A percentile compares a stretch with the other conserved stretches of the same genome.
These are phyloP conservation scores for Rugalucina vietnamica DNA, from an alignment of 2,888 invertebrate genomes.

Conservation along the genomic window DNA sequence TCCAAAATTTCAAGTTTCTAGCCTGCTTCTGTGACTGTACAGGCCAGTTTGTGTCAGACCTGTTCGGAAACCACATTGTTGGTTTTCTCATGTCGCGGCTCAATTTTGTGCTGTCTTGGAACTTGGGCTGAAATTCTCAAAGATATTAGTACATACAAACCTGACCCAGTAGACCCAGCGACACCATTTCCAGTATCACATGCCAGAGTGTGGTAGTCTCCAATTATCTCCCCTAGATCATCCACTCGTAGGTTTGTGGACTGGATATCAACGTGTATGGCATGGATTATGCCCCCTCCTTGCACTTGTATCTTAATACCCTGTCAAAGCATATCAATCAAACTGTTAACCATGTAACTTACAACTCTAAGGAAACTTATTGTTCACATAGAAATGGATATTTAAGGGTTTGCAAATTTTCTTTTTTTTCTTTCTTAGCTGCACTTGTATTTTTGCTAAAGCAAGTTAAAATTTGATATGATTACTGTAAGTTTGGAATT, in stretches of 20 bases:
- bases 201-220: constrained; percentile 66
- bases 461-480: no score
- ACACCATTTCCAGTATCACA: constrained; percentile 65
- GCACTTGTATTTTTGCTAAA: no score
- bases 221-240: constrained; percentile 71
- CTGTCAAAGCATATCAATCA: constrained; percentile 54
- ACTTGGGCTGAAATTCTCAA: no score
- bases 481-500: no score
- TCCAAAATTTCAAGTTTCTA: no score
- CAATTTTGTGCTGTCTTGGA: no score
- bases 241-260: constrained; percentile 68
- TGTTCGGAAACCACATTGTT: no score
- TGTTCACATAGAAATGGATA: background rate
- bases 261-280: constrained; percentile 66
- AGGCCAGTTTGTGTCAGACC: no score
- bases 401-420: background rate
- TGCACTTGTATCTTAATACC: constrained; percentile 63
- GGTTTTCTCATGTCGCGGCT: no score
- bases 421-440: no score
- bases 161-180: constrained; percentile 59
- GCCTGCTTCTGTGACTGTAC: no score
- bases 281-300: constrained; percentile 72
- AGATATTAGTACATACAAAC: no score
- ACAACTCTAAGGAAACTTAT: background rate
- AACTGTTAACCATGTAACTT: background rate